A percentile compares a stretch with the other conserved stretches of the same genome.
Conservation (phyloP, 1,140 invertebrate genomes). For the Caligus rogercresseyi region DNA sequence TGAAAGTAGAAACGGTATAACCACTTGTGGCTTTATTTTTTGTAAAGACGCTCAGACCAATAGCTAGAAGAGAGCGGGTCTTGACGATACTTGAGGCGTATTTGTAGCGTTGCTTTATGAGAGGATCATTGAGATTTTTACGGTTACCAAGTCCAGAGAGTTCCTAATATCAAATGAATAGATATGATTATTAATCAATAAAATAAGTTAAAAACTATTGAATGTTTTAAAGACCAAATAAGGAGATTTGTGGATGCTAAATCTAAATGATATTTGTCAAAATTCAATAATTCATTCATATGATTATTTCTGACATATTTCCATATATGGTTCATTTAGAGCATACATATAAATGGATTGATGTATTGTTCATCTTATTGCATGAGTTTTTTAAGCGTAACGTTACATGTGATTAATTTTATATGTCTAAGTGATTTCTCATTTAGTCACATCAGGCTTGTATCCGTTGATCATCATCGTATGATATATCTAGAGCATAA, state of each 20-base stretch:
- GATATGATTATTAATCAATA: neutral
- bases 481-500: neutral
- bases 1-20: constrained; percentile 32
- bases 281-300: constrained; percentile 2
- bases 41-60: constrained; percentile 35
- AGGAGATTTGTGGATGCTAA: neutral
- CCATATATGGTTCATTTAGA: no score
- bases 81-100: constrained; percentile 29
- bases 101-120: constrained; percentile 34
- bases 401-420: no score
- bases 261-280: neutral
- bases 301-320: neutral
- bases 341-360: no score
- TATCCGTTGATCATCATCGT: neutral
- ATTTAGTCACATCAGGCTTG: no score
- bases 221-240: neutral
- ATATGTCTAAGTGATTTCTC: no score
- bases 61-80: constrained; percentile 32
- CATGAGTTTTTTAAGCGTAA: no score
- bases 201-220: neutral
- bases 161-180: constrained; percentile 28
- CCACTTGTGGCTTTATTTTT: neutral
- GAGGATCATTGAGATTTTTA: constrained; percentile 28
- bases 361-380: no score
- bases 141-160: constrained; percentile 34